phyloP scores from a whole-genome alignment of 1,140 invertebrate genomes.

The Drosophila eugracilis region DNA sequence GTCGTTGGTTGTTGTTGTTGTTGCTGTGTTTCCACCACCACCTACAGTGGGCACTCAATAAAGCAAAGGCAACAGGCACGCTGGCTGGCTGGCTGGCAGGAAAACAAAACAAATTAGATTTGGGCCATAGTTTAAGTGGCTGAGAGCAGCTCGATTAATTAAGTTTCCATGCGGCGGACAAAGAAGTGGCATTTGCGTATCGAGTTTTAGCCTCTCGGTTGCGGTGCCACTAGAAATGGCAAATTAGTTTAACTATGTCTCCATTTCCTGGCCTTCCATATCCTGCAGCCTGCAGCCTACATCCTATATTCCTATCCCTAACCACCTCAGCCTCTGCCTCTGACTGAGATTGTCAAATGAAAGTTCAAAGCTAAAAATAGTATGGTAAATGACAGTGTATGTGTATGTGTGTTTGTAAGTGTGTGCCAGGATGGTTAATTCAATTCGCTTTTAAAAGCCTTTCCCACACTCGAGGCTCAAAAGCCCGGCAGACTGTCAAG shows the following conservation, averaged over 20 bases:
- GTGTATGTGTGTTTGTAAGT: too few species aligned
- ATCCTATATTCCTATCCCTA: too few species aligned
- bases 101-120: slow-evolving; percentile 60
- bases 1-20: neutral
- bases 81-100: neutral
- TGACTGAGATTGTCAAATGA: slow-evolving; percentile 23
- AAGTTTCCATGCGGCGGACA: slow-evolving; percentile 50
- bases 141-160: slow-evolving; percentile 36
- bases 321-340: neutral
- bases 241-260: slow-evolving; percentile 49
- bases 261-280: neutral
- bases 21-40: neutral
- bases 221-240: slow-evolving; percentile 36
- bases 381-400: slow-evolving; percentile 7
- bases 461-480: slow-evolving; percentile 35
- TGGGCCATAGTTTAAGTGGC: slow-evolving; percentile 31
- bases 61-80: neutral
- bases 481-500: slow-evolving; percentile 46
- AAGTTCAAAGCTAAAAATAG: slow-evolving; percentile 49
- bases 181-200: slow-evolving; percentile 28
- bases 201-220: slow-evolving; percentile 11
- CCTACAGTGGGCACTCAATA: slow-evolving; percentile 1
- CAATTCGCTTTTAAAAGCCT: slow-evolving; percentile 50
- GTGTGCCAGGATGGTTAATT: slow-evolving; percentile 40
- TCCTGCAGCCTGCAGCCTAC: too few species aligned